A percentile compares a stretch with the other conserved stretches of the same genome.
Evolutionary conservation across 2,113 vertebrate genomes (phyloP).

Genomic region (Herpetotheres cachinnans): DNA sequence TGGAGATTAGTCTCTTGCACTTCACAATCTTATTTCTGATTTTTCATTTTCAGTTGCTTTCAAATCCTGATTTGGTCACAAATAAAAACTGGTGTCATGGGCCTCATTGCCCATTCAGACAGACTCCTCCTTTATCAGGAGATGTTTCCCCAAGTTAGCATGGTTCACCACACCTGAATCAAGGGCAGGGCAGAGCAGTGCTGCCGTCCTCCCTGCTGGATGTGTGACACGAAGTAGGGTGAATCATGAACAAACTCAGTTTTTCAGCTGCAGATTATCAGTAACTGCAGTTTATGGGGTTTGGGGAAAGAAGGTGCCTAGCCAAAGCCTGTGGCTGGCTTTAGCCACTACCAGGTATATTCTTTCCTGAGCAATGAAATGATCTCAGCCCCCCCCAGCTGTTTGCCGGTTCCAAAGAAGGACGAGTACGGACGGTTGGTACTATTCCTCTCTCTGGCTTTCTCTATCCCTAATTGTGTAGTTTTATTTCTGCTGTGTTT

Average conservation of each 20-base stretch:
- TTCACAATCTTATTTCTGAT: not conserved
- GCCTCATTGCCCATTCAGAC: not conserved
- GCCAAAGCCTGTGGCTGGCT: not conserved
- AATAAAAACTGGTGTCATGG: not conserved
- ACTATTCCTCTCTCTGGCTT: not conserved
- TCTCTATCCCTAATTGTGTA: not conserved
- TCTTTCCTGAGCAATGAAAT: not conserved
- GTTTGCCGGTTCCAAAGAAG: not conserved
- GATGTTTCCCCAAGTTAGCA: fast-evolving
- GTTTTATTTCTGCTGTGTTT: not conserved
- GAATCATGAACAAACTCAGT: not conserved
- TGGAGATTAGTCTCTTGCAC: not conserved
- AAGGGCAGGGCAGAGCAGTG: not conserved
- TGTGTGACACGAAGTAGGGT: not conserved
- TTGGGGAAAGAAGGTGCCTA: not conserved
- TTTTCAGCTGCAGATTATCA: not conserved
- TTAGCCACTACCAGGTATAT: not conserved
- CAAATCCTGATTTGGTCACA: not conserved
- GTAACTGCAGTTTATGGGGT: not conserved
- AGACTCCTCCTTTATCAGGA: not conserved
- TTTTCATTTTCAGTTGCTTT: not conserved
- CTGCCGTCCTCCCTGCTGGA: too few species aligned
- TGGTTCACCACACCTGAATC: not conserved
- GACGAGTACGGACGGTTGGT: not conserved
- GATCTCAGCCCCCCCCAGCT: fast-evolving